Evolutionary conservation across 2,797 vertebrate species (phyloP).

Genomic region (Sebastes vulpes): DNA sequence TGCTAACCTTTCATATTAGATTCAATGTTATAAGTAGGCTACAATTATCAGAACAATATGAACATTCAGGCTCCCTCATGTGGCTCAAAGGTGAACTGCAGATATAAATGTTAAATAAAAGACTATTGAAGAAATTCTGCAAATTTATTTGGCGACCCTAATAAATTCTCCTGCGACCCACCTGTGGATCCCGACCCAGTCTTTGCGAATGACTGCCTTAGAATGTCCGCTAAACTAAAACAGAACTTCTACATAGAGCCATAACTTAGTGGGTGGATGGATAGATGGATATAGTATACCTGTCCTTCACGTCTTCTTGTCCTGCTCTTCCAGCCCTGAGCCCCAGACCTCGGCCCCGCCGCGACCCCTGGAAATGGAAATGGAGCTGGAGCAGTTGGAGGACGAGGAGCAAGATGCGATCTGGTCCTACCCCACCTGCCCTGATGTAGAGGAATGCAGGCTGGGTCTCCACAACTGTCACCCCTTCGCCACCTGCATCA

Average conservation of each 20-base stretch:
- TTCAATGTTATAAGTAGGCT: no score
- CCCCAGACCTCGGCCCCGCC: constrained; percentile 86
- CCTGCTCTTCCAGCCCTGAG: constrained; percentile 75
- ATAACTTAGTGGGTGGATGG: not conserved
- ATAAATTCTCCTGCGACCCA: not conserved
- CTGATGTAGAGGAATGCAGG: constrained; percentile 94
- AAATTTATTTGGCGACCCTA: no score
- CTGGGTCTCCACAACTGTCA: constrained; percentile 93
- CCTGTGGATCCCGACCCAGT: not conserved
- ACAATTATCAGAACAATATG: no score
- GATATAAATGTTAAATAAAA: no score
- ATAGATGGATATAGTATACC: not conserved
- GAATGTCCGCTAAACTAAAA: not conserved
- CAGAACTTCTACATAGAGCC: not conserved
- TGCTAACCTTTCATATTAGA: no score
- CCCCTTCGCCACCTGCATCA: constrained; percentile 89
- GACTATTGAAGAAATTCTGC: no score
- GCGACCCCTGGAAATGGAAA: constrained; percentile 82
- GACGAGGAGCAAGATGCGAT: constrained; percentile 84
- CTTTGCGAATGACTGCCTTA: not conserved
- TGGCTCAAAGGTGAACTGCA: no score
- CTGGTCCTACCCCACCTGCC: constrained; percentile 93
- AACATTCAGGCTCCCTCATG: no score
- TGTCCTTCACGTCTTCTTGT: not conserved
- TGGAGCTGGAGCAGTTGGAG: constrained; percentile 82